Base-by-base conservation (phyloP, 2,797 vertebrate species). In the Linurgus olivaceus region DNA sequence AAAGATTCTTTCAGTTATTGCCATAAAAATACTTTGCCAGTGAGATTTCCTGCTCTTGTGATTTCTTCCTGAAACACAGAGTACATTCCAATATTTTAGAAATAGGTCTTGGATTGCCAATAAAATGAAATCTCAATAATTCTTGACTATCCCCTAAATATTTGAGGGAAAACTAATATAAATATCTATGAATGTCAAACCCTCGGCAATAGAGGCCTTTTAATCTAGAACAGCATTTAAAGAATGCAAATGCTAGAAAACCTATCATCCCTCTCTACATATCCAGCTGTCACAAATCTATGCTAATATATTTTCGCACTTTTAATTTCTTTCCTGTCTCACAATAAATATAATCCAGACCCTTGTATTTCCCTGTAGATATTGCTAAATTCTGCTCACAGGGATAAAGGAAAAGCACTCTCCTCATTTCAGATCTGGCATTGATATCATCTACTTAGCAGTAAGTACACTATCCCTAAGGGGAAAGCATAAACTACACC, bases 81-180 rank as follows among this genome's bases (percentile, higher is more conserved):
- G 1, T 25, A 38, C n/a, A n/a, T 54, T 74, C 57, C 59, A 89
- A 13, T 77, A 67, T 57, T 89, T 88, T 37, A 61, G 37, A 94
- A 91, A 79, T 61, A 42, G 40, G 19, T 63, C 61, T 93, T 91
- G 26, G 17, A 50, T 74, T 93, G 52, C n/a, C 29, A 96, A 40
- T 87, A 82, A 94, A 93, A 89, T 62, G 44, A 71, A 94, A 87
- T 71, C 55, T 82, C 51, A 86, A 25, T 89, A 93, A 78, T 68
- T 48, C n/a, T 85, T 94, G 66, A 85, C 29, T 62, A 45, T 67
- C 17, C 35, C 20, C 24, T 72, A 90, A 86, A 81, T 90, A 78
- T 78, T 88, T 90, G 62, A 90, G 12, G 38, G 57, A 83, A 94
- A 93, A 58, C 18, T 72, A 93, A 78, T 94, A 81, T 78, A 84